Base-by-base conservation (phyloP, 1,140 invertebrate species). In the Pseudomyrmex sp. region DNA sequence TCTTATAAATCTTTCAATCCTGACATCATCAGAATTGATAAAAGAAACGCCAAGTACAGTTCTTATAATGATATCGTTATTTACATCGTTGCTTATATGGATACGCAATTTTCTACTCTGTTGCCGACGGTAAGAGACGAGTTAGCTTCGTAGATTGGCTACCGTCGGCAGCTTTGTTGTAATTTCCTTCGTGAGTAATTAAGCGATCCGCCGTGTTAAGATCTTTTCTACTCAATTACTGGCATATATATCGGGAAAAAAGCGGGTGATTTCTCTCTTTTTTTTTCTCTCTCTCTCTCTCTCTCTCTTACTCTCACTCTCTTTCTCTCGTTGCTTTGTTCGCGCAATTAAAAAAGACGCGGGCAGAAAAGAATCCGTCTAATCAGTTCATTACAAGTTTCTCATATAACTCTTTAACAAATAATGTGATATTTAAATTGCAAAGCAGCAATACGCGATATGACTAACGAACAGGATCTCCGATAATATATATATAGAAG, bases 71-170 rank as follows among this genome's bases (percentile, higher is more conserved):
- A 18, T 59, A 70, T 80, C 76, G 23, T 80, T 72, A 72, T 80
- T 80, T 80, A 72, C 66, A 59, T 72, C 48, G 65, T 80, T 70
- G 58, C 76, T 72, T 80, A 70, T 70, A 80, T 59, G 76, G 66
- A 26, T 72, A 48, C 76, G 66, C 66, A 80, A 80, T 80, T 80
- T 80, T 80, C 66, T 80, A 70, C 66, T 80, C 66, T 72, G 76
- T 70, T 80, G 76, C 76, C 56, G 76, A 70, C 66, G 76, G 66
- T 80, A 80, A 80, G 69, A 80, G 44, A 54, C 46, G 62, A 70
- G 54, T 80, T 80, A 80, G 76, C 66, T 70, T 0, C 54, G 54
- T 44, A 68, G 54, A 80, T 80, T 70, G 65, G 44, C 66, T 69
- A 66, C 76, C 76, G 76, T 72, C 76, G 76, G 76, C 66, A 72